Evolutionary conservation across 2,888 invertebrate genomes (phyloP), one percentile per base, ranked within the genome.

Genomic region (Crioceris asparagi): DNA sequence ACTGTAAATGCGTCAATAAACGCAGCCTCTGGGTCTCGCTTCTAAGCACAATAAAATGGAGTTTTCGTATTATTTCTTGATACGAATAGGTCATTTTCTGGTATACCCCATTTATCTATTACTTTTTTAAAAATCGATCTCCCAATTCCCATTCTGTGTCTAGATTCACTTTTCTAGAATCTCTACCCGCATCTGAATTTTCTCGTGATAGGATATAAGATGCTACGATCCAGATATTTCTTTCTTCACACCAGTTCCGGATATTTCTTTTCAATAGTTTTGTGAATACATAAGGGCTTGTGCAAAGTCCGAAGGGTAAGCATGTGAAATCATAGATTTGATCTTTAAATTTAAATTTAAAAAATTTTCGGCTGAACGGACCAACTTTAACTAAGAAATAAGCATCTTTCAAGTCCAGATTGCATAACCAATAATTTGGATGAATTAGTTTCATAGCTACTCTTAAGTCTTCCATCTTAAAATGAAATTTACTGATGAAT

Each of bases 391-490:
- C 37, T 16, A 41, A 40, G 8, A 43, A 46, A 36, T 52, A 50
- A 17, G 46, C 42, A 27, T 46, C 45, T 32, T 45, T 43, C 3
- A 45, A 31, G 36, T 45, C 43, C 11, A 45, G 16, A 11, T 32
- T 45, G 3, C 36, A 19, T 17, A 40, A 30, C 34, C 27, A 49
- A 31, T 35, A 32, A 17, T 43, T 23, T 35, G 17, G 17, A 3
- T 32, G 35, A 12, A 52, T 40, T 29, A 54, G 31, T 27, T 44
- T 39, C 15, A 39, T 35, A 1, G 45, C 48, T 2, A 48, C 48
- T 41, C 45, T 39, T 25, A 37, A 39, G 31, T 52, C 47, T 35
- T 53, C 49, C 37, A 52, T 43, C 42, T 55, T 52, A 32, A 54
- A 54, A 41, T 54, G 50, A 8, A 42, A 26, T 4, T 43, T 38